These are phyloP conservation scores for Poicephalus meyeri DNA, from an alignment of 2,113 vertebrate species.

Conservation along the genomic window DNA sequence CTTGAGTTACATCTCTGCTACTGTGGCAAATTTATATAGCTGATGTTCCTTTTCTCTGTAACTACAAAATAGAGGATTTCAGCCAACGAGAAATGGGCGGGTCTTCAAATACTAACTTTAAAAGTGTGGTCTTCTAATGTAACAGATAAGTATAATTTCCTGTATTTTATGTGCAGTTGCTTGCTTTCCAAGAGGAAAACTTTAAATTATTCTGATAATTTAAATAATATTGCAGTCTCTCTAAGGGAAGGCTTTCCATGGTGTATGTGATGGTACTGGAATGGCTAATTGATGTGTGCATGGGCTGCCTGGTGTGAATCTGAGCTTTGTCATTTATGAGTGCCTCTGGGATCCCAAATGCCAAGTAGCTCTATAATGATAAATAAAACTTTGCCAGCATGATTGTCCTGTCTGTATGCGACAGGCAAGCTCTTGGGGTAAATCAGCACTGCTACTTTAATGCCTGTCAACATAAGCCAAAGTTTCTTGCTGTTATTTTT, in stretches of 20 bases:
- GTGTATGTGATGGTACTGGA: rapidly evolving
- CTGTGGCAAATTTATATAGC: neutral
- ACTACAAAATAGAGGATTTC: rapidly evolving
- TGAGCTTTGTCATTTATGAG: neutral
- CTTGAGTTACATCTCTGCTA: neutral
- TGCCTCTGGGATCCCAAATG: neutral
- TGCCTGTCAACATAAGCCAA: rapidly evolving
- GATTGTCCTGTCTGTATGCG: neutral
- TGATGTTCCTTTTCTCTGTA: neutral
- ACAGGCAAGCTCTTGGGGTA: neutral
- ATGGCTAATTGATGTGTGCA: rapidly evolving
- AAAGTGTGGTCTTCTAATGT: neutral
- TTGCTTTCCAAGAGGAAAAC: neutral
- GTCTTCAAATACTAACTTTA: neutral
- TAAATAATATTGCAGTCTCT: rapidly evolving
- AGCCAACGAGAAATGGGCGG: neutral
- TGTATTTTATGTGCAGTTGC: neutral
- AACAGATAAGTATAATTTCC: neutral
- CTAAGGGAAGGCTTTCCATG: neutral
- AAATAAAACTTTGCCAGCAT: neutral
- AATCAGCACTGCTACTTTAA: neutral
- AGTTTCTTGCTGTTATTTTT: neutral
- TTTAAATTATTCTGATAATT: neutral
- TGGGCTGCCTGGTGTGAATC: rapidly evolving
- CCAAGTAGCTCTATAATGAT: neutral